These are phyloP conservation scores for Metaphire vulgaris DNA, from an alignment of 1,140 invertebrate genomes.

Conservation along the genomic window DNA sequence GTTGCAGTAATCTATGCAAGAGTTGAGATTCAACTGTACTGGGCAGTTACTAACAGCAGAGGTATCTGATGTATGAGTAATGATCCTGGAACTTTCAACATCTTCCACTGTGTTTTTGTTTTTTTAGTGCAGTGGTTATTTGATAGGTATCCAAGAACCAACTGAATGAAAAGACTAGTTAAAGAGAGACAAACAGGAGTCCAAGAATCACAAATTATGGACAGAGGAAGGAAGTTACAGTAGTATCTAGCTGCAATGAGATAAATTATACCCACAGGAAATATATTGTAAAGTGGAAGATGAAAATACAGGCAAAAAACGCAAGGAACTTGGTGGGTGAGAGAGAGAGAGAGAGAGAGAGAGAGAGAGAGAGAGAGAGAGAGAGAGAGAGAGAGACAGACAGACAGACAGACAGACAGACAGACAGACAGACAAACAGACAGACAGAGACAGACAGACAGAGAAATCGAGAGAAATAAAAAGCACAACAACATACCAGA, in stretches of 20 bases:
- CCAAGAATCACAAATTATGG: neutral
- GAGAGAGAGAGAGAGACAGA: neutral
- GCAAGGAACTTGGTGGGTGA: neutral
- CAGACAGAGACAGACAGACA: neutral
- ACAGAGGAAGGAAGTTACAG: neutral
- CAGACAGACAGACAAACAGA: neutral
- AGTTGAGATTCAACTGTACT: too few relatives aligned
- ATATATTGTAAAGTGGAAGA: neutral
- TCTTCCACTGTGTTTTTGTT: too few relatives aligned
- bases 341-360: neutral
- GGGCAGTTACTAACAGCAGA: too few relatives aligned
- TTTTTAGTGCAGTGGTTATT: too few relatives aligned
- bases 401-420: neutral
- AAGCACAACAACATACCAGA: too few relatives aligned
- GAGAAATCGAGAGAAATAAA: neutral
- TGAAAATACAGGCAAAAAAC: neutral
- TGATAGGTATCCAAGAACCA: neutral
- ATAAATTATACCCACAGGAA: too few relatives aligned
- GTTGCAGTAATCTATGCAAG: too few relatives aligned
- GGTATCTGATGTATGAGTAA: too few relatives aligned
- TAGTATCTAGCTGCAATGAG: neutral
- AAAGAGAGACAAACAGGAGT: neutral
- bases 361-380: slow-evolving; percentile 1
- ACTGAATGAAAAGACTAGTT: neutral
- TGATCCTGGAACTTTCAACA: too few relatives aligned